Percentiles rank a stretch among this genome's conserved stretches.
phyloP scores from a whole-genome alignment of 2,888 invertebrate species.

The Hydroisotoma schaefferi region DNA sequence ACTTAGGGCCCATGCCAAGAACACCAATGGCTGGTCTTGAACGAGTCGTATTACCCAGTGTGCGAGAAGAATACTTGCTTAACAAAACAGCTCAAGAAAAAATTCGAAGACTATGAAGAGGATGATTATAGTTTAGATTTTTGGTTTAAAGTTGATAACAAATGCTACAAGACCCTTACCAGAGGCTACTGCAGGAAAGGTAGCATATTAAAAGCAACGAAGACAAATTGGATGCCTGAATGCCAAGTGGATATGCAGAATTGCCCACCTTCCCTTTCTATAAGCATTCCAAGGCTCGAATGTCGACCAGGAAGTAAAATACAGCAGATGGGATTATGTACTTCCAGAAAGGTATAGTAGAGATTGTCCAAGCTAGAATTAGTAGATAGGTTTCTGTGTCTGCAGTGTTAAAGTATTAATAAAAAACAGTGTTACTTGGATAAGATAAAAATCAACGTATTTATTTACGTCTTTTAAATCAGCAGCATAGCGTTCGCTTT shows the following conservation, averaged over 20 bases:
- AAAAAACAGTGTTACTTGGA: background rate
- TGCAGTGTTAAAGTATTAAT: no score
- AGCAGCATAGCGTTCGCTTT: background rate
- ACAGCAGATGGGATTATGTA: conserved; percentile 14
- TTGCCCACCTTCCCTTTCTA: conserved; percentile 13
- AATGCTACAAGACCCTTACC: conserved; percentile 18
- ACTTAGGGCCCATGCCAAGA: conserved; percentile 22
- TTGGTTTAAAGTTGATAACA: conserved; percentile 14
- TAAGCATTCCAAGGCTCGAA: conserved; percentile 18
- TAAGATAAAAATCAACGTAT: conserved; percentile 1
- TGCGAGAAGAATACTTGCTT: conserved; percentile 17
- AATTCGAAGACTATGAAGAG: background rate
- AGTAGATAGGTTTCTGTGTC: no score
- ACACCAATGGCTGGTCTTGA: conserved; percentile 18
- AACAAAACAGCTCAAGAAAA: background rate
- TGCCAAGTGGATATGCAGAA: conserved; percentile 11
- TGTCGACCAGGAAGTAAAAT: conserved; percentile 26
- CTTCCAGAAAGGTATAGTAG: background rate
- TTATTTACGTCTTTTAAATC: background rate
- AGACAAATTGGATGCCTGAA: conserved; percentile 24
- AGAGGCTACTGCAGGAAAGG: conserved; percentile 19
- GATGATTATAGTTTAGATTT: conserved; percentile 19
- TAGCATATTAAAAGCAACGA: conserved; percentile 4
- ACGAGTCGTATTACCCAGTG: background rate
- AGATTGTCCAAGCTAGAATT: no score